phyloP scores from a whole-genome alignment of 2,113 vertebrate genomes.

The Promerops cafer region DNA sequence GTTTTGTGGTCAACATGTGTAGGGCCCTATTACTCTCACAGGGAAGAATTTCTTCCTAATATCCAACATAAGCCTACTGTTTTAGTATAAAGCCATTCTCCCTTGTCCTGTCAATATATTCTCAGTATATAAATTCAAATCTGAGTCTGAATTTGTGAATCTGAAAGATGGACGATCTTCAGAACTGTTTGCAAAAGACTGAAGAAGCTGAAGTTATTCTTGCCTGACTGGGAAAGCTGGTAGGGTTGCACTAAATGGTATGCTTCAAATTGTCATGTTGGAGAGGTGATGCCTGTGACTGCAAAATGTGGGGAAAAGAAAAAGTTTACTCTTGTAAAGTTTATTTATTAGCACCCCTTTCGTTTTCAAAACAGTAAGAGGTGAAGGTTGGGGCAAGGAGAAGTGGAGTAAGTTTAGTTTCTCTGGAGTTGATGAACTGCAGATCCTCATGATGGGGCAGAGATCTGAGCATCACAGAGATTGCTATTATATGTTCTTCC shows the following conservation, averaged over 20 bases:
- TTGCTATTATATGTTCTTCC: not conserved
- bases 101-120: not conserved
- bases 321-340: not conserved
- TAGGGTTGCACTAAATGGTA: not conserved
- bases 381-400: not conserved
- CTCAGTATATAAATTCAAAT: not conserved
- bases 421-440: not conserved
- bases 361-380: not conserved
- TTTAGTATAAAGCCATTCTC: not conserved
- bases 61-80: not conserved
- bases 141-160: not conserved
- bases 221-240: not conserved
- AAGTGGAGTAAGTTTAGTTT: not conserved
- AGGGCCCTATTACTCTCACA: not conserved
- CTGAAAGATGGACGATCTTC: not conserved
- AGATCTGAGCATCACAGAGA: not conserved
- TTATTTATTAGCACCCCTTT: not conserved
- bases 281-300: not conserved
- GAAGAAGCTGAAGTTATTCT: not conserved
- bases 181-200: not conserved
- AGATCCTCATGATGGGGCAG: not conserved
- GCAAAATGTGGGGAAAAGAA: not conserved
- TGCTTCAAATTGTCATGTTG: not conserved
- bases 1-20: fast-evolving
- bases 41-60: not conserved